These are phyloP conservation scores for Metellina segmentata DNA, from an alignment of 2,888 invertebrate species.

Conservation along the genomic window DNA sequence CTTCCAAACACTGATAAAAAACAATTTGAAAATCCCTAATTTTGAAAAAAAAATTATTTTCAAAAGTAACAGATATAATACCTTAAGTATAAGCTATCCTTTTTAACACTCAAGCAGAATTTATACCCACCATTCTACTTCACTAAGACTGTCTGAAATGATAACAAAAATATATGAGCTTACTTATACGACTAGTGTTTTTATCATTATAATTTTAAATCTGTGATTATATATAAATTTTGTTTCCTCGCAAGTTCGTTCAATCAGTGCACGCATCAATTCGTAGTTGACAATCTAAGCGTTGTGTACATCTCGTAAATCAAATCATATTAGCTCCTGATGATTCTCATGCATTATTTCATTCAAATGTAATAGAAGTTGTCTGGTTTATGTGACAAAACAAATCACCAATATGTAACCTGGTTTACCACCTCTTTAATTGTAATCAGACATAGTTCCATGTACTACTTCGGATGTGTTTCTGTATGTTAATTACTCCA, in stretches of 20 bases:
- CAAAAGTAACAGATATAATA: too few species aligned
- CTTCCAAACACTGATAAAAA: too few species aligned
- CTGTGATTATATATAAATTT: background rate
- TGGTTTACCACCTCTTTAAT: background rate
- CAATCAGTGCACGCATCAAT: background rate
- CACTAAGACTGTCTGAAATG: background rate
- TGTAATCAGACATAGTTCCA: background rate
- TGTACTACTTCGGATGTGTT: background rate
- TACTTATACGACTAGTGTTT: background rate
- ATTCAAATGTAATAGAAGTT: background rate
- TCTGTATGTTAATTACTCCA: background rate
- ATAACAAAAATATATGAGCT: background rate
- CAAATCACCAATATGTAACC: background rate
- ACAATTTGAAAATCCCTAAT: too few species aligned
- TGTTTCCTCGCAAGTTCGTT: too few species aligned
- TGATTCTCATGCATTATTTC: too few species aligned
- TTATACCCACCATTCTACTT: too few species aligned
- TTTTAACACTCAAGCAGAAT: too few species aligned
- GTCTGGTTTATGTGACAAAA: background rate
- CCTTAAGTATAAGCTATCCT: too few species aligned
- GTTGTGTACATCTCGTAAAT: background rate
- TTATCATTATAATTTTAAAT: background rate
- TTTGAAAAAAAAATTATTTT: too few species aligned
- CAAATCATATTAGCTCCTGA: too few species aligned
- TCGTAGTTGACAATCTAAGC: background rate